Percentiles rank a stretch among this genome's conserved stretches.
Conservation (phyloP, 2,888 invertebrate species). For the Scaptomyza caliginosa region DNA sequence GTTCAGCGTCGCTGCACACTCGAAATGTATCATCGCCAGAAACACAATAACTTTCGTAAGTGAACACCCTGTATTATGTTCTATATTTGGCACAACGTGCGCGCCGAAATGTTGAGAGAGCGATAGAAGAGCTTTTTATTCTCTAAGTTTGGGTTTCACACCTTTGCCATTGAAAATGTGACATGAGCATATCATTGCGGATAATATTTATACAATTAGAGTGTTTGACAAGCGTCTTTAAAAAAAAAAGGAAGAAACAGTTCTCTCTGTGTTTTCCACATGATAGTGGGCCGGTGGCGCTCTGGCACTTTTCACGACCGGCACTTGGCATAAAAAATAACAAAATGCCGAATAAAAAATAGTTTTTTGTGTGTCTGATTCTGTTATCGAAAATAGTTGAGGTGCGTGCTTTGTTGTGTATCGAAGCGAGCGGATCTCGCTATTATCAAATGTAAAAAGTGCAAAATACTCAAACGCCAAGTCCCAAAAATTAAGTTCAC, state of each 20-base stretch:
- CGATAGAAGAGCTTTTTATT: constrained; percentile 37
- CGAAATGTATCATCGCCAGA: constrained; percentile 94
- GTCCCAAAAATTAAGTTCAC: constrained; percentile 5
- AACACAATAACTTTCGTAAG: constrained; percentile 93
- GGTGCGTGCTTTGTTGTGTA: constrained; percentile 69
- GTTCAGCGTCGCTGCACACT: constrained; percentile 95
- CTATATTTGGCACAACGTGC: constrained; percentile 79
- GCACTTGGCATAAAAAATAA: constrained; percentile 66
- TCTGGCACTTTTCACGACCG: constrained; percentile 70
- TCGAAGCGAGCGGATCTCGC: constrained; percentile 43
- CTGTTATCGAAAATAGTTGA: constrained; percentile 69
- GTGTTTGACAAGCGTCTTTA: not conserved
- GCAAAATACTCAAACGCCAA: constrained; percentile 19
- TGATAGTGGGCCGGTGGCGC: constrained; percentile 41
- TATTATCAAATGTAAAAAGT: constrained; percentile 53
- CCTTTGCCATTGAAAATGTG: not conserved
- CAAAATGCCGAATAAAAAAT: constrained; percentile 25
- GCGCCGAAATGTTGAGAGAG: constrained; percentile 34
- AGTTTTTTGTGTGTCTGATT: constrained; percentile 35
- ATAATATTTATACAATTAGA: not conserved
- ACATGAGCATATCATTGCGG: not conserved
- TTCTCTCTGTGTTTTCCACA: constrained; percentile 11
- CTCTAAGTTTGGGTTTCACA: not conserved
- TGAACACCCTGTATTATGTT: constrained; percentile 52
- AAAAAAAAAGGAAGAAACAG: not conserved